Conservation (phyloP, 2,888 invertebrate genomes). For the Hedychridium roseum region DNA sequence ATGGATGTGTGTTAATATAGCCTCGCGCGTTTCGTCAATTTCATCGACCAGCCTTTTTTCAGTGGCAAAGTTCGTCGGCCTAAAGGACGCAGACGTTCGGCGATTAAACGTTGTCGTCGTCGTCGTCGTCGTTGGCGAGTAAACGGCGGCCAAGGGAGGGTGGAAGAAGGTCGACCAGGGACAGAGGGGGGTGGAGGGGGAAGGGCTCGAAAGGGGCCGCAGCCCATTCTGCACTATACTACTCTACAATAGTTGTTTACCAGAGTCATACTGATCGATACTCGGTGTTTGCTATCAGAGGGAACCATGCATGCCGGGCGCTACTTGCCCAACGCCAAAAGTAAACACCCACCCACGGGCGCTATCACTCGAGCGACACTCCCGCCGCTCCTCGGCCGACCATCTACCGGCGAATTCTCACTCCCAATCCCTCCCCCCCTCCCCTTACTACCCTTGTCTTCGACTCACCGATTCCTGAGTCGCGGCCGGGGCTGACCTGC, state of each 20-base stretch:
- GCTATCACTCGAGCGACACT: constrained; percentile 48
- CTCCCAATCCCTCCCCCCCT: constrained; percentile 17
- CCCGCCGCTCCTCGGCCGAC: constrained; percentile 38
- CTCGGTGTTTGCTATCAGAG: constrained; percentile 62
- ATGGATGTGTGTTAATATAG: too few relatives aligned
- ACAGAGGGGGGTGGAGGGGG: constrained; percentile 15
- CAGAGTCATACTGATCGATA: constrained; percentile 63
- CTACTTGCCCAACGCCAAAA: constrained; percentile 60
- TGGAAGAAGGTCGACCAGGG: constrained; percentile 22
- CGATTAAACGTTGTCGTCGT: too few relatives aligned
- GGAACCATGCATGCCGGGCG: constrained; percentile 58
- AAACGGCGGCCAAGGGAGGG: constrained; percentile 35
- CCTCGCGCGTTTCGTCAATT: too few relatives aligned
- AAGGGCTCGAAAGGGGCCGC: constrained; percentile 38
- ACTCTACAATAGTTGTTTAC: constrained; percentile 62
- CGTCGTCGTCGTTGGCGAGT: too few relatives aligned
- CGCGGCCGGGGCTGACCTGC: too few relatives aligned
- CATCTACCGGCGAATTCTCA: constrained; percentile 38
- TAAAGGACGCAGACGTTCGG: too few relatives aligned
- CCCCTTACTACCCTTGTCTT: too few relatives aligned
- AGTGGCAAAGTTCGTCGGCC: too few relatives aligned
- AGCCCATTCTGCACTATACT: constrained; percentile 55
- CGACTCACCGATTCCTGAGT: neutral
- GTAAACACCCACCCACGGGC: constrained; percentile 55
- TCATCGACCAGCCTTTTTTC: too few relatives aligned